Evolutionary conservation across 2,113 vertebrate genomes (phyloP), one percentile per base, ranked within the genome.

Genomic region (Oplegnathus fasciatus): DNA sequence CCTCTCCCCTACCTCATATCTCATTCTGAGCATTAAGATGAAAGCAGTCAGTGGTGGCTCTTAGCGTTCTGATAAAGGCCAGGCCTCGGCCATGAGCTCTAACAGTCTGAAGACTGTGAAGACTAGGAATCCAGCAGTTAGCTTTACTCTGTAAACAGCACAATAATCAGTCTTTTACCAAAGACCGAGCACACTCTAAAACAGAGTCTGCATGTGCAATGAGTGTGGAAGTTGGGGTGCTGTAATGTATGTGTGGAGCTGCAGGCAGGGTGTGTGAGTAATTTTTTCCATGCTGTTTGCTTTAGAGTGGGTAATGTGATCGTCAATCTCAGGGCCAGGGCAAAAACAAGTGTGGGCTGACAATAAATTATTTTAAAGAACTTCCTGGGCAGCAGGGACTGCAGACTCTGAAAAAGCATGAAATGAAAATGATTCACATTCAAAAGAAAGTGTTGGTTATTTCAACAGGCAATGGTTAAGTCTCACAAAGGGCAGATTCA

Each of bases 111-210:
- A 65, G 32, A 71, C 68, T 80, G 40, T n/a, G 14, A n/a, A 77
- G 34, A 37, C 3, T 37, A 37, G 34, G 26, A 86, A 74, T 85
- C 65, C 79, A 79, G 37, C 65, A 40, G 60, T 69, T 34, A 30
- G 28, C 52, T 48, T 30, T 52, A 66, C 69, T 85, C 57, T 75
- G 50, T 48, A 86, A 90, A 86, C 69, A 74, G 83, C 76, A 66
- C 37, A 44, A 80, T 90, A 79, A 89, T 89, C 80, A 32, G 30
- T 77, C 83, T 57, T 86, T 57, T 74, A 66, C 88, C 74, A 73
- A 75, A 74, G 85, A 73, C 30, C 1, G 75, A 54, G 42, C 61
- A 28, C 15, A 60, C 72, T 75, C 71, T 57, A 20, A 18, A 82
- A 58, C 30, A 75, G 26, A 28, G 34, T 62, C 15, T 82, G 44